Percentiles rank a stretch among this genome's conserved stretches.
Evolutionary conservation across 2,113 vertebrate species (phyloP).

Genomic region (Phycodurus eques): DNA sequence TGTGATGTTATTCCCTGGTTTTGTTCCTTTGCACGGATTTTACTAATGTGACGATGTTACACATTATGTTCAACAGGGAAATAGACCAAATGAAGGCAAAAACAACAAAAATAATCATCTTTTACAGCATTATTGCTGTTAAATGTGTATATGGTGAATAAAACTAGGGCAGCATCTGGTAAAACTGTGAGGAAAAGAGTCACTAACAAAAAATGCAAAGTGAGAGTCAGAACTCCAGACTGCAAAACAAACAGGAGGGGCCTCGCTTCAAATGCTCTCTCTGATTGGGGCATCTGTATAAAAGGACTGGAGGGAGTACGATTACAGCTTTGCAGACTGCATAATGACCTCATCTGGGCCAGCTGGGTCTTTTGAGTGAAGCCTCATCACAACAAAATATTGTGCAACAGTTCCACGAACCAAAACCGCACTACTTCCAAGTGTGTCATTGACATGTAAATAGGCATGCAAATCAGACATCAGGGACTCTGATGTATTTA

Average conservation of each 20-base stretch:
- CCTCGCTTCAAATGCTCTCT: neutral
- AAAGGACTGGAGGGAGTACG: neutral
- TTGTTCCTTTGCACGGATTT: neutral
- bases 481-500: too few relatives aligned
- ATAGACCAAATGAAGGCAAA: neutral
- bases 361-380: neutral
- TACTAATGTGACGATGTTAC: neutral
- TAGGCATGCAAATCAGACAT: neutral
- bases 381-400: neutral
- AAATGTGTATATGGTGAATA: neutral
- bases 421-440: neutral
- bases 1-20: neutral
- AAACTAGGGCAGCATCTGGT: neutral
- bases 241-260: neutral
- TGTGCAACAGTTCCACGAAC: neutral
- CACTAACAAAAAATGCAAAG: neutral
- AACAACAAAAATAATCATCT: too few relatives aligned
- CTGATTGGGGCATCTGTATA: neutral
- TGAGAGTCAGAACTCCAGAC: constrained; percentile 1
- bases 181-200: neutral
- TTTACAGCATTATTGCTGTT: neutral
- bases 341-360: neutral
- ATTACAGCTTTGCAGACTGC: neutral
- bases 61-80: neutral
- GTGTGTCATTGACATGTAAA: neutral